Evolutionary conservation across 2,113 vertebrate species (phyloP), one percentile per base, ranked within the genome.

Genomic region (Cheilinus undulatus): DNA sequence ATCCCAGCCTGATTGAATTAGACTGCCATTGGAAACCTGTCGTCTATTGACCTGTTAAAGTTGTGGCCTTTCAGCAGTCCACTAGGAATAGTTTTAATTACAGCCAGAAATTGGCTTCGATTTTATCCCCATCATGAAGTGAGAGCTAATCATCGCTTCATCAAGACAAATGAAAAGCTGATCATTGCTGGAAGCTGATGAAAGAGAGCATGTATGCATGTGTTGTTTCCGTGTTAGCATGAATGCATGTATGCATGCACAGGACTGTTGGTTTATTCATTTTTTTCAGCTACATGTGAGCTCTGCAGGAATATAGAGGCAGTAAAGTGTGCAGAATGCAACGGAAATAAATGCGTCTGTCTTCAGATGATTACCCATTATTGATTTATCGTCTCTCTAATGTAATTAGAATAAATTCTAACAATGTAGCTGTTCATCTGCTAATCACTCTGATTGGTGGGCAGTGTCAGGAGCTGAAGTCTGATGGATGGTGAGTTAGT

Each of bases 21-120:
- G 71, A 80, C 63, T 3, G 51, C 74, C 69, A 89, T 80, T 73
- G 83, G 84, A 84, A 88, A 84, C 34, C 75, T 80, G 86, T 85
- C 83, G 61, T 19, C 40, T 54, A 71, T 61, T 84, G 82, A 86
- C 78, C 86, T 83, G 63, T 74, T 82, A 70, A 86, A 84, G 73
- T 76, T 78, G 76, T 75, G 81, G 82, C 83, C 86, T 83, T 65
- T 30, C 70, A 83, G 83, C 46, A 20, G 22, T 38, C 19, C 34
- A 20, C 83, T 45, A 84, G 83, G 75, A 87, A 82, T 76, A 59
- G 68, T 82, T 89, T 90, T 88, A 87, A 90, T 90, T 91, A 92
- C 82, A 86, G 64, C n/a, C 61, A 88, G 86, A 86, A 84, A 89
- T 88, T 86, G 81, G 67, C 27, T 87, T 91, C 65, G 86, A 91